These are phyloP conservation scores for Drosophila pegasa DNA, from an alignment of 2,888 invertebrate species.

Conservation along the genomic window DNA sequence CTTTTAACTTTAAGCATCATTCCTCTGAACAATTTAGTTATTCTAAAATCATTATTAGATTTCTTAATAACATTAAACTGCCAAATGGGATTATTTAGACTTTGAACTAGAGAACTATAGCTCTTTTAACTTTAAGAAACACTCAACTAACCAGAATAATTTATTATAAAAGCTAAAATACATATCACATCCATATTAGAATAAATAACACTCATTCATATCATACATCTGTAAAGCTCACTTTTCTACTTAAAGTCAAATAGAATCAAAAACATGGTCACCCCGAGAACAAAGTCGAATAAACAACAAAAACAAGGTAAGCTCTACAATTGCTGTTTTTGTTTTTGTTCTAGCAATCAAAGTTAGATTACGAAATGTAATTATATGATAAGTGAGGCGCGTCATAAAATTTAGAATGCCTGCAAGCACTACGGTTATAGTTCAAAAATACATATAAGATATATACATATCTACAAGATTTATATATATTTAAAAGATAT, in stretches of 20 bases:
- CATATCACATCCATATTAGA: not conserved
- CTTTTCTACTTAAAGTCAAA: constrained; percentile 4
- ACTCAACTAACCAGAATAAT: too few relatives aligned
- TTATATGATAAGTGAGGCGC: constrained; percentile 6
- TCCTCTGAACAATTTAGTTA: too few relatives aligned
- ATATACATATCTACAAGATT: not conserved
- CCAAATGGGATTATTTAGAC: too few relatives aligned
- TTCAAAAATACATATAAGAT: not conserved
- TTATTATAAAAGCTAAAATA: not conserved
- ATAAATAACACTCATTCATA: not conserved
- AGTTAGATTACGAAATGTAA: not conserved
- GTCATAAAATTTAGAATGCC: not conserved
- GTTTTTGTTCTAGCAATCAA: not conserved
- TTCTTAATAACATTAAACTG: too few relatives aligned
- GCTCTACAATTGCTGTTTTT: not conserved
- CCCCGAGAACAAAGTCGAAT: constrained; percentile 5
- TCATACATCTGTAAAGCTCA: not conserved
- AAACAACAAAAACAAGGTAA: constrained; percentile 1
- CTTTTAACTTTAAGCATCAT: too few relatives aligned
- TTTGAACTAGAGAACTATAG: too few relatives aligned
- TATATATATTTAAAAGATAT: too few relatives aligned
- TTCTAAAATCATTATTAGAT: too few relatives aligned
- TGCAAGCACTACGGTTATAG: not conserved
- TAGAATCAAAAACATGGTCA: constrained; percentile 5
- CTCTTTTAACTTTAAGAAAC: too few relatives aligned